A percentile compares a stretch with the other conserved stretches of the same genome.
Evolutionary conservation across 2,888 invertebrate species (phyloP).

Genomic region (Germaria angustata): DNA sequence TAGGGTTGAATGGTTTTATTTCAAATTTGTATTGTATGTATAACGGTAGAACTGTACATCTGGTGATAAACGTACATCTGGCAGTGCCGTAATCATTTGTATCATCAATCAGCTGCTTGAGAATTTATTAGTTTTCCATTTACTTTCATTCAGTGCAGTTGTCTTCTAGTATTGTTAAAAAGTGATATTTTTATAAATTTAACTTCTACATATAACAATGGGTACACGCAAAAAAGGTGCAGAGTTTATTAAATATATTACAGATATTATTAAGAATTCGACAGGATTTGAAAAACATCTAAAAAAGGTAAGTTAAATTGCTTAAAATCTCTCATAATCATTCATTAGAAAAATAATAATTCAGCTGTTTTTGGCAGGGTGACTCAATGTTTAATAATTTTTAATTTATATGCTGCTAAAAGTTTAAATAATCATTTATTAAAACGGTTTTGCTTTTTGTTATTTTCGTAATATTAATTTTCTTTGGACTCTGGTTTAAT

Average conservation of each 20-base stretch:
- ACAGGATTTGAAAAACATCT: slow-evolving; percentile 80
- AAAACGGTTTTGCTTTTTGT: not conserved
- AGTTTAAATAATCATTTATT: not conserved
- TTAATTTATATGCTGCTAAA: not conserved
- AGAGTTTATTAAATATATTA: slow-evolving; percentile 79
- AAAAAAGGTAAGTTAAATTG: slow-evolving; percentile 78
- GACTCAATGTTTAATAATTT: not conserved
- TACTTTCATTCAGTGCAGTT: not conserved
- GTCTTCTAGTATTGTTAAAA: not conserved
- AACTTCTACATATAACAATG: slow-evolving; percentile 59
- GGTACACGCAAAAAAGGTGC: slow-evolving; percentile 76
- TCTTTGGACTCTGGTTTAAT: no score
- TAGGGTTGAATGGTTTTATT: no score
- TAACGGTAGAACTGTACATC: not conserved
- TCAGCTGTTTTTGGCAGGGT: not conserved
- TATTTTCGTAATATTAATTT: no score
- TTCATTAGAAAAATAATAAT: not conserved
- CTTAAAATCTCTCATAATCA: not conserved
- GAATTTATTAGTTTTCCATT: not conserved
- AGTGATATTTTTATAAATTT: not conserved
- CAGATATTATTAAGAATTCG: slow-evolving; percentile 76
- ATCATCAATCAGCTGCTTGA: not conserved
- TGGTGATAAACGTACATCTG: no score
- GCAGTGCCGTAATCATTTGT: not conserved
- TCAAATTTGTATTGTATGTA: no score